phyloP scores from a whole-genome alignment of 2,888 invertebrate genomes.

The Ochlodes sylvanus region DNA sequence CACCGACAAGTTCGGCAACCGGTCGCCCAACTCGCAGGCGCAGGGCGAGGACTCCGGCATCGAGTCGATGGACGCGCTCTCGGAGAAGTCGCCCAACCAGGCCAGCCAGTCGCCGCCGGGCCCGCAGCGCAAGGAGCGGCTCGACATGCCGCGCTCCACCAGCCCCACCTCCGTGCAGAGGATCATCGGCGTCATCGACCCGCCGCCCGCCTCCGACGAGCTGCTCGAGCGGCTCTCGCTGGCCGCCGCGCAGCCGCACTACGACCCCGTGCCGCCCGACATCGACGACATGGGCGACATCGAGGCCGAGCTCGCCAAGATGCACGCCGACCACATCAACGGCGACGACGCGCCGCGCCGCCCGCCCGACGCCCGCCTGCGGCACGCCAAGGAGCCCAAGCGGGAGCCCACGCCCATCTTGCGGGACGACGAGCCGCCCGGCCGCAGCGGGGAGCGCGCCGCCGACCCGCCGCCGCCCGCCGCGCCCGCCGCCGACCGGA shows the following conservation, averaged over 20 bases:
- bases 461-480: conserved; percentile 36
- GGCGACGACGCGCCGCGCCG: conserved; percentile 64
- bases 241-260: conserved; percentile 60
- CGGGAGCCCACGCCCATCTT: conserved; percentile 66
- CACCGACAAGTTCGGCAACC: conserved; percentile 68
- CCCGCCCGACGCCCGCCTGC: conserved; percentile 48
- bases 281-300: conserved; percentile 87
- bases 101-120: conserved; percentile 90
- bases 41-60: conserved; percentile 96
- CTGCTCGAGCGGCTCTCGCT: conserved; percentile 63
- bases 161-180: conserved; percentile 76
- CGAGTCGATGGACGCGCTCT: conserved; percentile 97
- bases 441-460: conserved; percentile 43
- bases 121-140: conserved; percentile 71
- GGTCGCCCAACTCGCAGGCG: conserved; percentile 81
- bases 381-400: conserved; percentile 54
- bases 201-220: conserved; percentile 64
- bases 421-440: conserved; percentile 51
- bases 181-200: conserved; percentile 73
- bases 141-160: conserved; percentile 75
- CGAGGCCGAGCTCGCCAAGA: conserved; percentile 89
- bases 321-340: conserved; percentile 82
- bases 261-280: conserved; percentile 68
- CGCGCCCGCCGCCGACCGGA: conserved; percentile 11
- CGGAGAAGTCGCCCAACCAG: conserved; percentile 96